Evolutionary conservation across 2,888 invertebrate species (phyloP).

Genomic region (Acrobasis consociella): DNA sequence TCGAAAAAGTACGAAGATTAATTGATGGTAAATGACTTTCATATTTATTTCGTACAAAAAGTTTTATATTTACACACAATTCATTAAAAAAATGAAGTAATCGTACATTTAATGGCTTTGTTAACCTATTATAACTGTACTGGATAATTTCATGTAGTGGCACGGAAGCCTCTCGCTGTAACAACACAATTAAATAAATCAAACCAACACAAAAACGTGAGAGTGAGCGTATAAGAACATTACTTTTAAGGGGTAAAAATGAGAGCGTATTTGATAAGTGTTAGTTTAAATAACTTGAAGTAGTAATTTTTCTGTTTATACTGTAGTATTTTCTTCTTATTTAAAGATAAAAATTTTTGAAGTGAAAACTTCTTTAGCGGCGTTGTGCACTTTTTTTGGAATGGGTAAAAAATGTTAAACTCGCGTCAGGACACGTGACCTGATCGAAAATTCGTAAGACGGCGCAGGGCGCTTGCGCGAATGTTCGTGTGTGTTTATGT

Average conservation of each 20-base stretch:
- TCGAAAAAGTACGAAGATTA: not conserved
- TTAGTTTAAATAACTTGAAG: too few species aligned
- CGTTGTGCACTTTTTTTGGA: too few species aligned
- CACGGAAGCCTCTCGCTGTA: constrained; percentile 6
- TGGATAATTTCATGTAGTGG: not conserved
- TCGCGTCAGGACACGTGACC: too few species aligned
- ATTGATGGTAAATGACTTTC: constrained; percentile 15
- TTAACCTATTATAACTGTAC: constrained; percentile 20
- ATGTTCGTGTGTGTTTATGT: too few species aligned
- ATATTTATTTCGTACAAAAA: constrained; percentile 6
- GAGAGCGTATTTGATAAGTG: constrained; percentile 5
- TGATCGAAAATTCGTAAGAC: too few species aligned
- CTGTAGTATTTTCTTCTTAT: too few species aligned
- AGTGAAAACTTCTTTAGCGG: too few species aligned
- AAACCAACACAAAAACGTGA: constrained; percentile 17
- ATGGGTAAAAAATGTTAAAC: too few species aligned
- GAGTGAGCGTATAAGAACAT: constrained; percentile 8
- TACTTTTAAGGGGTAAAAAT: not conserved
- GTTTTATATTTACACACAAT: not conserved
- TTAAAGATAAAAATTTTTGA: too few species aligned
- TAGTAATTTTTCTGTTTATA: too few species aligned
- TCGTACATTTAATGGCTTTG: constrained; percentile 6
- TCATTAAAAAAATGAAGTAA: constrained; percentile 10
- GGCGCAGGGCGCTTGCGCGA: too few species aligned
- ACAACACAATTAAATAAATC: constrained; percentile 21